phyloP scores from a whole-genome alignment of 1,140 invertebrate genomes.

The Chironomus striatipennis region DNA sequence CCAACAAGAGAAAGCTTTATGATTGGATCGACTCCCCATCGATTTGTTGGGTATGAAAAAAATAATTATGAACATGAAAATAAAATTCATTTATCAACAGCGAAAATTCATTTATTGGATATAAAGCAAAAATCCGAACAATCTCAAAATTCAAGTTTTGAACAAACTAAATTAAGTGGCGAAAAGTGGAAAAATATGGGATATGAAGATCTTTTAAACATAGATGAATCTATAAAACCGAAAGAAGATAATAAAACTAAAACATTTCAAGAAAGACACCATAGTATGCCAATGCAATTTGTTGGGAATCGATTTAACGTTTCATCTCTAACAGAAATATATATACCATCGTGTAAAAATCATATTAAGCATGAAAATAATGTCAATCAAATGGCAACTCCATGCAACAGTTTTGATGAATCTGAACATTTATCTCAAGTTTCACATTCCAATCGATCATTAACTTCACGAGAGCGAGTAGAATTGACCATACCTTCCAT shows the following conservation, averaged over 20 bases:
- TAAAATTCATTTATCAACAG: slow-evolving; percentile 42
- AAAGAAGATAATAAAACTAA: slow-evolving; percentile 29
- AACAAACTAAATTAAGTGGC: slow-evolving; percentile 38
- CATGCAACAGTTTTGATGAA: neutral
- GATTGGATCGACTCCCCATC: slow-evolving; percentile 26
- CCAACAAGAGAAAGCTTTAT: slow-evolving; percentile 30
- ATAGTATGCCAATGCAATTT: slow-evolving; percentile 45
- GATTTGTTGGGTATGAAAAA: slow-evolving; percentile 25
- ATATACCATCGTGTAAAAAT: slow-evolving; percentile 44
- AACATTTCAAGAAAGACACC: slow-evolving; percentile 29
- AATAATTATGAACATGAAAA: slow-evolving; percentile 17
- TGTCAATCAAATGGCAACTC: slow-evolving; percentile 7
- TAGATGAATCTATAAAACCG: slow-evolving; percentile 42
- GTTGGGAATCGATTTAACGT: slow-evolving; percentile 48
- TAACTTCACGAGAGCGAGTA: neutral
- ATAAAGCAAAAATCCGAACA: slow-evolving; percentile 42
- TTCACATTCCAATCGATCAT: neutral
- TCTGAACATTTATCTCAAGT: no score
- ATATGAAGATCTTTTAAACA: slow-evolving; percentile 54
- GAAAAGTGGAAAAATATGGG: slow-evolving; percentile 43
- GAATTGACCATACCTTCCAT: neutral
- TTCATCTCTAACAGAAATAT: slow-evolving; percentile 44
- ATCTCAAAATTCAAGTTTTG: slow-evolving; percentile 51
- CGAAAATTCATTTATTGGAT: slow-evolving; percentile 38
- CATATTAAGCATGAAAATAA: slow-evolving; percentile 24